Evolutionary conservation across 2,113 vertebrate genomes (phyloP).

Genomic region (Felis catus): DNA sequence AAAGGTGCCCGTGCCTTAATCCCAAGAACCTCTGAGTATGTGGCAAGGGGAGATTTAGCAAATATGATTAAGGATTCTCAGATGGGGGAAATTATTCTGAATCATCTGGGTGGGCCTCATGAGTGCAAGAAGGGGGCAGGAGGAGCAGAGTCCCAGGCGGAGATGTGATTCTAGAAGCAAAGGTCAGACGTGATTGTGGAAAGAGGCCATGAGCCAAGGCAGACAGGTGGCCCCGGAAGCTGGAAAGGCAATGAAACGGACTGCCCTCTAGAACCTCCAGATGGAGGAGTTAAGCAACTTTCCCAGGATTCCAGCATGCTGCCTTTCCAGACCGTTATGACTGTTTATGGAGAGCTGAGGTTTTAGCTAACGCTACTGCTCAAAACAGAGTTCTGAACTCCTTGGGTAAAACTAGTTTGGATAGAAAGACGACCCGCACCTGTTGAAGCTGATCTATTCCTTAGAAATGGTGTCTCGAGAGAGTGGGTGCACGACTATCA

Average conservation of each 20-base stretch:
- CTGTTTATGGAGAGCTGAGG: background rate
- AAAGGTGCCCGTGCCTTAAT: background rate
- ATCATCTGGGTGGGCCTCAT: background rate
- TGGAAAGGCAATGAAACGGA: background rate
- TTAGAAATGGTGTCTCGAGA: background rate
- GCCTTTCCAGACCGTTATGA: background rate
- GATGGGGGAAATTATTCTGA: background rate
- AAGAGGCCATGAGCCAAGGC: background rate
- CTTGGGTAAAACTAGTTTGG: background rate
- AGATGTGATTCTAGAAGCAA: background rate
- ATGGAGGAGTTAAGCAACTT: background rate
- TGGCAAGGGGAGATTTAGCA: background rate
- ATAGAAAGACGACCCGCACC: slow-evolving; percentile 11
- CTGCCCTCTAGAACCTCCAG: background rate
- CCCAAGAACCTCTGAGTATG: background rate
- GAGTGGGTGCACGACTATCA: slow-evolving; percentile 32
- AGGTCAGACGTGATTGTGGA: background rate
- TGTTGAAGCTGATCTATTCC: background rate
- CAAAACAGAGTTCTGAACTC: background rate
- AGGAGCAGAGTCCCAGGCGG: background rate
- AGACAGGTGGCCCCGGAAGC: background rate
- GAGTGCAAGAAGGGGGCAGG: background rate
- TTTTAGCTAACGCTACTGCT: background rate
- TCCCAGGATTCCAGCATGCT: background rate
- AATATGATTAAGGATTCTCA: background rate